Conservation (phyloP, 2,113 vertebrate species). For the Pteropus alecto region DNA sequence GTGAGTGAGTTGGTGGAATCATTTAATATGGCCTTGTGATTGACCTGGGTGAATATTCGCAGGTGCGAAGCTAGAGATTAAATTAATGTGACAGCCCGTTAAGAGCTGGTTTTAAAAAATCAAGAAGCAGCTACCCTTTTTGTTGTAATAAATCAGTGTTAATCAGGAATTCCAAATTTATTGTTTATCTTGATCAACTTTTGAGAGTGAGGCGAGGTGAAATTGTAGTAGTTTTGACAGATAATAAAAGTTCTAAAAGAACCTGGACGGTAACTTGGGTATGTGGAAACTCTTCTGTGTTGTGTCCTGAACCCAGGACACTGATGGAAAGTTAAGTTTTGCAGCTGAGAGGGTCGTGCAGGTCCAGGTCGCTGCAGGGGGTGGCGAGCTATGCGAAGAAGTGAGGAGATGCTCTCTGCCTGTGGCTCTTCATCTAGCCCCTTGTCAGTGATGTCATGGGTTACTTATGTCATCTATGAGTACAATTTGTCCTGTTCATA, state of each 20-base stretch:
- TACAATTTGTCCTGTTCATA: background rate
- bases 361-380: accelerated
- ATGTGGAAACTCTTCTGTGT: background rate
- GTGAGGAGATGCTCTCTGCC: background rate
- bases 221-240: background rate
- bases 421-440: background rate
- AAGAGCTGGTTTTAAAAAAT: background rate
- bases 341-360: background rate
- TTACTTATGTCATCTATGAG: background rate
- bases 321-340: accelerated
- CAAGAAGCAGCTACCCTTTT: background rate
- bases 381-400: background rate
- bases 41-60: background rate
- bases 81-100: background rate
- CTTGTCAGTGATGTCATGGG: background rate
- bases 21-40: background rate
- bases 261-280: background rate
- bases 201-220: background rate
- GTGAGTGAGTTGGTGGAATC: background rate
- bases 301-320: background rate
- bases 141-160: background rate
- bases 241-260: background rate
- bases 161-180: background rate
- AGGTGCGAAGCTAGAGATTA: background rate
- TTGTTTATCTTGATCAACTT: background rate